Base-by-base conservation (phyloP, 2,888 invertebrate species). In the Orthosia gracilis region DNA sequence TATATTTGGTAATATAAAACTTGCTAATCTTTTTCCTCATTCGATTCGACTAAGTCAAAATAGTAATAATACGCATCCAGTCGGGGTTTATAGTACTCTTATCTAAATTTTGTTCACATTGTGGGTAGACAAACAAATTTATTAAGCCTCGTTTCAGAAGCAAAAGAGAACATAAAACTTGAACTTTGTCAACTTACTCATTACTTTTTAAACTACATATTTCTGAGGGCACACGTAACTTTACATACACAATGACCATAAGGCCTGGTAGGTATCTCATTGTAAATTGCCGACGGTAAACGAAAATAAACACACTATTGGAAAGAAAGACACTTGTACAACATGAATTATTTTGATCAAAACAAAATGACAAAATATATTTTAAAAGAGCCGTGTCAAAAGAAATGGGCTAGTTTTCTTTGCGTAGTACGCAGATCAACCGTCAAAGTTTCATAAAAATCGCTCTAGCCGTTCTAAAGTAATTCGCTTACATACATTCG, bases 281-380 rank as follows among this genome's bases (percentile, higher is more conserved):
- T 7, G 52, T 13, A 64, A 58, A 17, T 21, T 63, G 7, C 75
- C 73, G 73, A 75, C 73, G 73, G 73, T 4, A 75, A 52, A 58
- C 45, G 57, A n/a, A 12, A 3, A 13, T 40, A 49, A 9, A 49
- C 12, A 21, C 15, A 31, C 5, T 12, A 23, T 1, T 11, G 21
- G 15, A 18, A 49, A 26, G 17, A 49, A 47, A 47, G 0, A 54
- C 3, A 69, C n/a, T 23, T 15, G 13, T 17, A 17, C 45, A n/a
- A 31, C 31, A 5, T 31, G 5, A 31, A 31, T 31, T 31, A 31
- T 31, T 26, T 52, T 12, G 1, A n/a, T 12, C 49, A 13, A 64
- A 47, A 40, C 9, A 9, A 31, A 31, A 31, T 31, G 0, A 31
- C 26, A 31, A 31, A 31, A 31, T 31, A 31, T 31, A 31, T 31